phyloP scores from a whole-genome alignment of 2,113 vertebrate species.

The Bostrychus sinensis region DNA sequence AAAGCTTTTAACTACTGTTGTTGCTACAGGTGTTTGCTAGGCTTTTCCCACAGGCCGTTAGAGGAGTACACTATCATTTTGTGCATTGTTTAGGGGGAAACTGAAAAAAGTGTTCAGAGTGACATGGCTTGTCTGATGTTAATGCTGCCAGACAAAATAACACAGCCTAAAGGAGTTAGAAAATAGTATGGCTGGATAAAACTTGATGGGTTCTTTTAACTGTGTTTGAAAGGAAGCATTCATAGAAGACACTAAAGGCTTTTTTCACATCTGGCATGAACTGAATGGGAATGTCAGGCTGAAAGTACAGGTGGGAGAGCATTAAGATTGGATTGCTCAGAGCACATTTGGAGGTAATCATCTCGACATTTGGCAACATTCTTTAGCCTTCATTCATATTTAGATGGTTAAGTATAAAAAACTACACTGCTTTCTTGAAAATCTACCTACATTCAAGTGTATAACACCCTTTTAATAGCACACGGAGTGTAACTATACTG shows the following conservation, averaged over 20 bases:
- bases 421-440: background rate
- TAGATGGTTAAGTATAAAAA: background rate
- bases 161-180: background rate
- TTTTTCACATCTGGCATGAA: constrained; percentile 1
- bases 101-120: constrained; percentile 16
- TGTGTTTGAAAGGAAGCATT: constrained; percentile 13
- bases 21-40: constrained; percentile 68
- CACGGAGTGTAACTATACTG: too few species aligned
- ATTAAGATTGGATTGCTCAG: background rate
- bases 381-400: background rate
- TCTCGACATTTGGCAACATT: background rate
- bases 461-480: too few species aligned
- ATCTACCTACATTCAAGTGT: too few species aligned
- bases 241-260: constrained; percentile 7
- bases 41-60: constrained; percentile 26
- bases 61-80: constrained; percentile 29
- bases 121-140: constrained; percentile 16
- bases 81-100: constrained; percentile 38
- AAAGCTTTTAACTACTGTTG: constrained; percentile 73
- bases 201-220: background rate
- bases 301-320: background rate
- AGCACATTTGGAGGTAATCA: background rate
- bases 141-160: constrained; percentile 4
- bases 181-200: constrained; percentile 24
- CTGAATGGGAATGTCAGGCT: constrained; percentile 2